A percentile compares a stretch with the other conserved stretches of the same genome.
These are phyloP conservation scores for Macropodus opercularis DNA, from an alignment of 2,797 vertebrate genomes.

Conservation along the genomic window DNA sequence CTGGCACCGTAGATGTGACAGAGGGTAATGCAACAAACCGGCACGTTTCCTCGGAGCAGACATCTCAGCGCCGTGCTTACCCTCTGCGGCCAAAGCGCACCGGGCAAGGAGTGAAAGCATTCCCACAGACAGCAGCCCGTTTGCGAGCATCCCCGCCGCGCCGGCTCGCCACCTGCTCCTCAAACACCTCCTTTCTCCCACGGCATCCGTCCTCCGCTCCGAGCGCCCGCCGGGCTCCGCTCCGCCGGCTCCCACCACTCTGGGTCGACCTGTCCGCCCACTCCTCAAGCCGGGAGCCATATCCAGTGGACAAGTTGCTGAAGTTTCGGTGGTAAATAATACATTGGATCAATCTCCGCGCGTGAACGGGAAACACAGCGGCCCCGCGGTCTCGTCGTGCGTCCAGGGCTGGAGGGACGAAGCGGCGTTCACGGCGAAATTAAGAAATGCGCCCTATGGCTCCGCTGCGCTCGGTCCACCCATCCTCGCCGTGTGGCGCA, in stretches of 20 bases:
- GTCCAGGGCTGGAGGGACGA: constrained; percentile 60
- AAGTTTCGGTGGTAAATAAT: constrained; percentile 80
- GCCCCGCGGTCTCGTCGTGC: constrained; percentile 67
- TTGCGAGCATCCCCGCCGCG: constrained; percentile 68
- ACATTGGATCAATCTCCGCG: constrained; percentile 79
- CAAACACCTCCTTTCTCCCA: constrained; percentile 62
- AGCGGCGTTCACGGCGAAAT: constrained; percentile 60
- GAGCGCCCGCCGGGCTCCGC: constrained; percentile 57
- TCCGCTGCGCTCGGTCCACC: constrained; percentile 69
- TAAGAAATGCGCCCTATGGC: constrained; percentile 69
- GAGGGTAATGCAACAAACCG: constrained; percentile 32
- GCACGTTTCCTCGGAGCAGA: constrained; percentile 4
- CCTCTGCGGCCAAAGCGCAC: constrained; percentile 76
- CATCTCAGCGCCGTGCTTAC: constrained; percentile 69
- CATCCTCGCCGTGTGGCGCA: constrained; percentile 73
- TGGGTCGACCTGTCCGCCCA: constrained; percentile 63
- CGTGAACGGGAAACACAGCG: constrained; percentile 52
- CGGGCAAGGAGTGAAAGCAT: constrained; percentile 74
- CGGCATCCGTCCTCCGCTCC: constrained; percentile 54
- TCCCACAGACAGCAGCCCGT: constrained; percentile 72
- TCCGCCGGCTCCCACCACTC: constrained; percentile 54
- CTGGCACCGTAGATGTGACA: constrained; percentile 12
- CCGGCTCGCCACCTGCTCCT: constrained; percentile 57
- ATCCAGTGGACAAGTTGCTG: constrained; percentile 77
- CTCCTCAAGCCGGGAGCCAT: constrained; percentile 83